phyloP scores from a whole-genome alignment of 2,888 invertebrate species.

The Lasioglossum lativentre region DNA sequence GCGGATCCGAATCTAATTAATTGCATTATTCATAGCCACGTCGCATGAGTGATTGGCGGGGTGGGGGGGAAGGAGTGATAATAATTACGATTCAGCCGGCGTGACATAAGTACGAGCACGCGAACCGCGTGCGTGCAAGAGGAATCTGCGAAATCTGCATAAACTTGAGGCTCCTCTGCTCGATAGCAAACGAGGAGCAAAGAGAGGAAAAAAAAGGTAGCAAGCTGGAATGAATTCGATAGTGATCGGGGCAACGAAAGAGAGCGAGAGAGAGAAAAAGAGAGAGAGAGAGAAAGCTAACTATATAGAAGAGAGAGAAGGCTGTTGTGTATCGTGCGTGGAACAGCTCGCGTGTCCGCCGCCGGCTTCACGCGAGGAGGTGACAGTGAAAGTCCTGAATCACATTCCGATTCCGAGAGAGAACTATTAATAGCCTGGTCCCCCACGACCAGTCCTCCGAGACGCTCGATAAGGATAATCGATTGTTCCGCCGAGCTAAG shows the following conservation, averaged over 20 bases:
- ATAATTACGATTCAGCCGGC: slow-evolving; percentile 67
- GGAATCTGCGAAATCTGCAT: slow-evolving; percentile 35
- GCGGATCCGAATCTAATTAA: slow-evolving; percentile 58
- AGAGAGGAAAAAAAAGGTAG: slow-evolving; percentile 25
- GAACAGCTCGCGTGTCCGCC: slow-evolving; percentile 67
- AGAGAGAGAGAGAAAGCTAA: slow-evolving; percentile 1
- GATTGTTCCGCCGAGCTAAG: slow-evolving; percentile 24
- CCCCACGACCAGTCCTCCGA: slow-evolving; percentile 59
- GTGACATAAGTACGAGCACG: slow-evolving; percentile 71
- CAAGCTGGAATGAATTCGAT: background rate
- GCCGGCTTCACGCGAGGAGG: slow-evolving; percentile 72
- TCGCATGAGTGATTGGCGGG: slow-evolving; percentile 49
- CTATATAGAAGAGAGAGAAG: background rate
- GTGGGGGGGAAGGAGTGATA: slow-evolving; percentile 9
- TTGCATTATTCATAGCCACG: slow-evolving; percentile 68
- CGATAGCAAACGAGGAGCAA: background rate
- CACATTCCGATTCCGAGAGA: slow-evolving; percentile 73
- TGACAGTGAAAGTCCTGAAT: slow-evolving; percentile 82
- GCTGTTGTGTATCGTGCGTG: slow-evolving; percentile 53
- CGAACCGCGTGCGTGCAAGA: slow-evolving; percentile 48
- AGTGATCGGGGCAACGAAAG: slow-evolving; percentile 20
- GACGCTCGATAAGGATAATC: slow-evolving; percentile 70
- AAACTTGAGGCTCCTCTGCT: slow-evolving; percentile 1
- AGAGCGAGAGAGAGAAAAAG: slow-evolving; percentile 2
- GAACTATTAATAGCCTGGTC: slow-evolving; percentile 73